Evolutionary conservation across 2,113 vertebrate species (phyloP).

Genomic region (Strix uralensis): DNA sequence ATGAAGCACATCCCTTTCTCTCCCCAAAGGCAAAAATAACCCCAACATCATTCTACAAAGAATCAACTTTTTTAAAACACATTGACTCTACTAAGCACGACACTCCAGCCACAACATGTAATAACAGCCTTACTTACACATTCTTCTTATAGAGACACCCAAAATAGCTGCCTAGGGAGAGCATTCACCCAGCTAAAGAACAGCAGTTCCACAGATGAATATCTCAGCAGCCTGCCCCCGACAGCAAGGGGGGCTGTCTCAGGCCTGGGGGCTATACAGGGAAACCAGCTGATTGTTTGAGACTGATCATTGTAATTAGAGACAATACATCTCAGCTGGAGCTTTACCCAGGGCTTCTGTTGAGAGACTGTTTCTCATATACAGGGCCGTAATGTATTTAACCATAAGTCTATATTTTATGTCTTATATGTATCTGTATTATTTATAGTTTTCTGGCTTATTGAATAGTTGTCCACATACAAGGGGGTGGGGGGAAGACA

Average conservation of each 20-base stretch:
- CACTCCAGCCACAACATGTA: neutral
- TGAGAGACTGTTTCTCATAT: neutral
- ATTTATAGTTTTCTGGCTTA: neutral
- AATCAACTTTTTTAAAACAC: neutral
- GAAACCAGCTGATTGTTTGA: neutral
- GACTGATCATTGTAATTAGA: neutral
- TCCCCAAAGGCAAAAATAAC: neutral
- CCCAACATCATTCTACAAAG: neutral
- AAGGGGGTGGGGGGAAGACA: neutral
- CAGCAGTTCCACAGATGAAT: fast-evolving
- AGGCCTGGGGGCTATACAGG: too few relatives aligned
- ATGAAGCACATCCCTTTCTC: neutral
- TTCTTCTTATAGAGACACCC: neutral
- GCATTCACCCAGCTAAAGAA: neutral
- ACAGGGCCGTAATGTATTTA: neutral
- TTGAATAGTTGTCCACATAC: neutral
- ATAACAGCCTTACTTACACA: neutral
- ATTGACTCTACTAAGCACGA: neutral
- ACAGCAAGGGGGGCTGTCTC: fast-evolving
- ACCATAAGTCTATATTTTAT: neutral
- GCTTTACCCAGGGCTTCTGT: neutral
- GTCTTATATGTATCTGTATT: neutral
- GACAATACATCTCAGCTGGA: neutral
- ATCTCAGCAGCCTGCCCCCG: neutral
- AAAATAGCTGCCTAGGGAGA: neutral